These are phyloP conservation scores for Abramis brama DNA, from an alignment of 2,113 vertebrate species.

Conservation along the genomic window DNA sequence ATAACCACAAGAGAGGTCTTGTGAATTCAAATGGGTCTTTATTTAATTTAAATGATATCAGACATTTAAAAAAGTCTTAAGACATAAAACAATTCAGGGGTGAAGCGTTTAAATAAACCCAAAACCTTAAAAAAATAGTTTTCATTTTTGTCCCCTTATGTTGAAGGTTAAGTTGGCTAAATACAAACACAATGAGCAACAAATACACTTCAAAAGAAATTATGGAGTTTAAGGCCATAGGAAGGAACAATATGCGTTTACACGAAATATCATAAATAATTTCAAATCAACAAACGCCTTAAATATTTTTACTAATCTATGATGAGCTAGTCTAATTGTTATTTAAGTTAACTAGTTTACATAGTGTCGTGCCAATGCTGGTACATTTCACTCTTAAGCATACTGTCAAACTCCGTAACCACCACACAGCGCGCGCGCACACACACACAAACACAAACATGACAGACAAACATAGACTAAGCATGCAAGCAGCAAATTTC, in stretches of 20 bases:
- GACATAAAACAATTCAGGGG: slow-evolving; percentile 63
- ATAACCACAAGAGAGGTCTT: slow-evolving; percentile 6
- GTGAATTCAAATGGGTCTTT: slow-evolving; percentile 61
- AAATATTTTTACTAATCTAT: slow-evolving; percentile 73
- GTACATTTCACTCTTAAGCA: slow-evolving; percentile 65
- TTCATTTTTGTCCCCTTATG: slow-evolving; percentile 45
- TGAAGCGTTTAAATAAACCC: slow-evolving; percentile 54
- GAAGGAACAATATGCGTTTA: slow-evolving; percentile 68
- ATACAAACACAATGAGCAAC: slow-evolving; percentile 62
- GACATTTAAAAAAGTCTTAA: slow-evolving; percentile 64
- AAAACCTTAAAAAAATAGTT: slow-evolving; percentile 67
- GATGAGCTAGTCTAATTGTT: slow-evolving; percentile 72
- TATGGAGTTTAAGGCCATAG: slow-evolving; percentile 73
- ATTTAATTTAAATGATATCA: slow-evolving; percentile 66
- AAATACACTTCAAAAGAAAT: slow-evolving; percentile 66
- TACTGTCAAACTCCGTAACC: slow-evolving; percentile 52
- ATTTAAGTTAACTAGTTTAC: slow-evolving; percentile 77
- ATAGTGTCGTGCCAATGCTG: slow-evolving; percentile 67
- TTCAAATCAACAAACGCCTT: slow-evolving; percentile 64
- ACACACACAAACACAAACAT: slow-evolving; percentile 48
- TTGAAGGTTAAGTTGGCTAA: slow-evolving; percentile 59
- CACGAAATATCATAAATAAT: slow-evolving; percentile 74
- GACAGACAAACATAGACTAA: slow-evolving; percentile 34
- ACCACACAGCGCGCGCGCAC: slow-evolving; percentile 28
- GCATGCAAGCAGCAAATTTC: slow-evolving; percentile 66